Evolutionary conservation across 2,888 invertebrate genomes (phyloP), one percentile per base, ranked within the genome.

Genomic region (Rhamphomyia laevipes): DNA sequence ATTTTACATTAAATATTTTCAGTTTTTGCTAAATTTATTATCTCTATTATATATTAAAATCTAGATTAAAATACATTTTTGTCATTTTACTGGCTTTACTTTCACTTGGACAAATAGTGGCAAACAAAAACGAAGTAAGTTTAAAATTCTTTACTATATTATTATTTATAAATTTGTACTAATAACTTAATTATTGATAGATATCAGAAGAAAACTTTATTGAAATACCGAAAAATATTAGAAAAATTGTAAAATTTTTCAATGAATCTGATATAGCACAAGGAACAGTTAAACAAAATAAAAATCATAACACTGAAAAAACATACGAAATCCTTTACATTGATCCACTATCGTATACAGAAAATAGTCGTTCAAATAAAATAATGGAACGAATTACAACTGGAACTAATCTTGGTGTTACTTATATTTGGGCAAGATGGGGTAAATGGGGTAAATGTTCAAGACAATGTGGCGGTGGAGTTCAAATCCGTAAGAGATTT

Each of bases 401-500:
- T 42, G 21, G 23, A 3, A 10, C 21, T n/a, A n/a, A 21, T 42
- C 21, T 42, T 11, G 65, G 66, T 13, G 58, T 51, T 15, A 59
- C 61, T 2, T 64, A 61, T 48, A 70, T 68, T 9, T 86, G 85
- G 86, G 82, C 82, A 47, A 66, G 78, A 1, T 86, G 85, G 86
- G 79, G 81, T 45, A 66, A 77, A 7, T 86, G 86, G 86, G 80
- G 81, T 55, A 70, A 79, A 12, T 87, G 86, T 63, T 81, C 83
- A n/a, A 76, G 80, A 59, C 76, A 76, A n/a, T 86, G 86, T 63
- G 84, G 84, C 1, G 82, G 83, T 4, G 84, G 84, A 16, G 78
- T 86, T 46, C 79, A 84, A 40, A 79, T 82, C 35, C 84, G 84
- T 62, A 77, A 79, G 43, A 72, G 86, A 45, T 78, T 81, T 56